phyloP scores from a whole-genome alignment of 92 coral and sea anemone species.

The Parazoanthus swiftii region DNA sequence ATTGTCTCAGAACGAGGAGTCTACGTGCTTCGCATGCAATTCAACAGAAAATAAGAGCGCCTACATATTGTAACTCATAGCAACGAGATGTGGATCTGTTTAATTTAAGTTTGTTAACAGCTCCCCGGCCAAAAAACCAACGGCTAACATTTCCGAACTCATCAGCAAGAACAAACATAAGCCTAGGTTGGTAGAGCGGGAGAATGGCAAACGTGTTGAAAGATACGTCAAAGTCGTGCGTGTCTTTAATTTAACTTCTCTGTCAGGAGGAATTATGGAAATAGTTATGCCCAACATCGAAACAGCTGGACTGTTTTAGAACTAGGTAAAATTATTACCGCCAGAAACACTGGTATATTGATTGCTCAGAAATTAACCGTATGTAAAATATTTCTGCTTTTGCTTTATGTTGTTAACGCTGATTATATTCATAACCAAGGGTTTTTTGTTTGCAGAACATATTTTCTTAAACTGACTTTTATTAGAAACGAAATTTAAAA shows the following conservation, averaged over 20 bases:
- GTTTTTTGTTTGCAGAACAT: neutral
- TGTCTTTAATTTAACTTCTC: too few species aligned
- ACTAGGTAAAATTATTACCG: neutral
- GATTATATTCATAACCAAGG: neutral
- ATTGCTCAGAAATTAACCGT: neutral
- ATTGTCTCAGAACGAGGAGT: neutral
- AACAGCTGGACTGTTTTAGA: neutral
- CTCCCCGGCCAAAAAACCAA: neutral
- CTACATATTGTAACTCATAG: neutral
- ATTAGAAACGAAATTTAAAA: too few species aligned
- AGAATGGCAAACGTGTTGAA: too few species aligned
- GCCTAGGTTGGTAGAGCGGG: too few species aligned
- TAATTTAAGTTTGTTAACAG: neutral
- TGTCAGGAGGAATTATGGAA: too few species aligned
- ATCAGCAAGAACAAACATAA: neutral
- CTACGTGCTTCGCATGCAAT: neutral
- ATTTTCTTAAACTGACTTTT: neutral
- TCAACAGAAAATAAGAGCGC: neutral
- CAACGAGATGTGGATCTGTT: neutral
- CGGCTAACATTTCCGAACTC: neutral
- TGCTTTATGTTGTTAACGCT: neutral
- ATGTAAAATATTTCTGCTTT: too few species aligned
- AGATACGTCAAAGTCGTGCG: too few species aligned
- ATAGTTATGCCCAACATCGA: neutral
- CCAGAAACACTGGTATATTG: neutral